Conservation (phyloP, 2,113 vertebrate species). For the Chrysemys picta region DNA sequence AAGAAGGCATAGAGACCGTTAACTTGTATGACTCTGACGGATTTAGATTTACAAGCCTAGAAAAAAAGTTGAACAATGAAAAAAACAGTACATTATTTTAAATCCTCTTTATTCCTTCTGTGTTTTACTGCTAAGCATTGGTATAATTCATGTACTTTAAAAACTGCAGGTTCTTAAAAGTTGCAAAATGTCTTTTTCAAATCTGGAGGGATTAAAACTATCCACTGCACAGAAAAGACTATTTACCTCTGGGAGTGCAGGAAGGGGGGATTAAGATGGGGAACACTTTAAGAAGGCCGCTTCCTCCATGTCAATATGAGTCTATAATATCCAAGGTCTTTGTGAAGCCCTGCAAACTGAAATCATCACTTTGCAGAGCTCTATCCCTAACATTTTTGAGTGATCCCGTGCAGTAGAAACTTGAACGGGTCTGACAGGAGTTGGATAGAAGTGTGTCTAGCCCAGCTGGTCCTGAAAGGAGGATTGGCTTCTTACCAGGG, state of each 20-base stretch:
- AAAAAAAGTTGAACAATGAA: slow-evolving; percentile 20
- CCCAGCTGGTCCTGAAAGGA: neutral
- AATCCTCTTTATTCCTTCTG: slow-evolving; percentile 24
- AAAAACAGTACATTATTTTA: slow-evolving; percentile 40
- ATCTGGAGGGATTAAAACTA: neutral
- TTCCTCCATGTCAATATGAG: neutral
- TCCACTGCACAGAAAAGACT: neutral
- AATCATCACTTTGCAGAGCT: slow-evolving; percentile 47
- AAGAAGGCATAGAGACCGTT: slow-evolving; percentile 52
- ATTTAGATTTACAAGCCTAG: slow-evolving; percentile 20
- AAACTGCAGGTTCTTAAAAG: neutral
- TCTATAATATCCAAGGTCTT: neutral
- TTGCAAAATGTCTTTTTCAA: slow-evolving; percentile 4
- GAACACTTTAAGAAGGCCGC: neutral
- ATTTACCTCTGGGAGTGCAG: neutral
- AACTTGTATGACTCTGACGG: slow-evolving; percentile 40
- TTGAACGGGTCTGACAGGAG: slow-evolving; percentile 30
- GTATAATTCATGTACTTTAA: neutral
- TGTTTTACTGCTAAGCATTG: slow-evolving; percentile 3
- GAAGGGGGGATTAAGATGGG: neutral
- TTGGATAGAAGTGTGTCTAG: slow-evolving; percentile 11
- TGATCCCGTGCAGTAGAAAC: slow-evolving; percentile 1
- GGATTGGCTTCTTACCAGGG: slow-evolving; percentile 47
- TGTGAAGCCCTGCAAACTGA: slow-evolving; percentile 45
- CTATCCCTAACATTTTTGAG: slow-evolving; percentile 49